Evolutionary conservation across 2,797 vertebrate species (phyloP).

Genomic region (Botia kubotai): DNA sequence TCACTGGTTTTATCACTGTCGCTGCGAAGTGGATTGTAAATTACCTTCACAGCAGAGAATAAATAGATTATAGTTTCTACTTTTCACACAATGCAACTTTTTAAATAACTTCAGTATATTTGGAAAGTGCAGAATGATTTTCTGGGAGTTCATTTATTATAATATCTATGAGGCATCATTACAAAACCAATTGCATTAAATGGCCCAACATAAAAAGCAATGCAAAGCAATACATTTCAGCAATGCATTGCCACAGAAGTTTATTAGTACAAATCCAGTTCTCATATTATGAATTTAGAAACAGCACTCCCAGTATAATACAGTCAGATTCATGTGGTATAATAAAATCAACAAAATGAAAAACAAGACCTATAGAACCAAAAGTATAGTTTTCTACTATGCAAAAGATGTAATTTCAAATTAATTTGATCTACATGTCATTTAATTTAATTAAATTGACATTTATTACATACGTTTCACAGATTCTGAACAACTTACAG

Average conservation of each 20-base stretch:
- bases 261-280: not conserved
- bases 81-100: not conserved
- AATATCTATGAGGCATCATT: not conserved
- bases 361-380: too few species aligned
- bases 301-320: not conserved
- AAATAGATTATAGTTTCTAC: conserved; percentile 2
- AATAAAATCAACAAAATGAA: not conserved
- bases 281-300: conserved; percentile 13
- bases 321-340: conserved; percentile 1
- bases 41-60: not conserved
- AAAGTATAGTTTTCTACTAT: not conserved
- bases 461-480: too few species aligned
- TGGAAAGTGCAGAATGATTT: conserved; percentile 1
- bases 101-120: not conserved
- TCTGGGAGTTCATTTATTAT: conserved; percentile 1
- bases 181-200: conserved; percentile 14
- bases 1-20: not conserved
- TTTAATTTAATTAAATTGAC: not conserved
- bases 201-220: not conserved
- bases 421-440: not conserved
- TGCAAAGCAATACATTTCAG: not conserved
- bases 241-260: conserved; percentile 1
- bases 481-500: too few species aligned
- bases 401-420: not conserved
- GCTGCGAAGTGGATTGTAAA: conserved; percentile 1